These are phyloP conservation scores for Dynastes grantii DNA, from an alignment of 2,888 invertebrate species.

Conservation along the genomic window DNA sequence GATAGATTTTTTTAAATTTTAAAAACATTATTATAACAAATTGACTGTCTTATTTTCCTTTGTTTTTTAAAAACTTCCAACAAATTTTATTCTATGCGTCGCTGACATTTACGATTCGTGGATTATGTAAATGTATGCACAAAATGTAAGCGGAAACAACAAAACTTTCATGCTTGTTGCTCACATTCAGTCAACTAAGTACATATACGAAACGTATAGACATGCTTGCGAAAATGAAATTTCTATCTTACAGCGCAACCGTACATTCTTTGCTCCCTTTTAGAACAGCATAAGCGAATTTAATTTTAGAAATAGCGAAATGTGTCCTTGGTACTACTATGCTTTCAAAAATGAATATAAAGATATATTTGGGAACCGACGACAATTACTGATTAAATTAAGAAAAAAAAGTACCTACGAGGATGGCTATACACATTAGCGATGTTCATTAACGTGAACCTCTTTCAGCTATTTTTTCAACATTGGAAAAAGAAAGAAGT, in stretches of 20 bases:
- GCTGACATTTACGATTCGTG: neutral
- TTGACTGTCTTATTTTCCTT: no score
- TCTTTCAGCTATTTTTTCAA: no score
- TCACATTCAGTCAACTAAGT: neutral
- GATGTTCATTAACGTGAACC: no score
- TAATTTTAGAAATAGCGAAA: conserved; percentile 7
- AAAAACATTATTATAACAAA: no score
- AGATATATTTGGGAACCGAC: neutral
- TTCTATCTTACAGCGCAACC: neutral
- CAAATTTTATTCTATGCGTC: no score
- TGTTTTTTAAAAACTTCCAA: no score
- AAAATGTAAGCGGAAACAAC: conserved; percentile 4
- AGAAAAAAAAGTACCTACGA: neutral
- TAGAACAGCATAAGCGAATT: neutral
- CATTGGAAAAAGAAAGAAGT: no score
- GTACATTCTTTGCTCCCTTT: neutral
- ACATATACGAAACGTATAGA: neutral
- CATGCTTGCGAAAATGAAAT: neutral
- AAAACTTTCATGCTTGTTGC: conserved; percentile 2
- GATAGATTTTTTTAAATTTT: no score
- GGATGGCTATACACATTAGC: no score
- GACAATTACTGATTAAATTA: conserved; percentile 1
- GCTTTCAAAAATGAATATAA: neutral
- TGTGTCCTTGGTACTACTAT: neutral
- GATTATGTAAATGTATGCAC: neutral